These are phyloP conservation scores for Dynastes grantii DNA, from an alignment of 2,888 invertebrate species.

Conservation along the genomic window DNA sequence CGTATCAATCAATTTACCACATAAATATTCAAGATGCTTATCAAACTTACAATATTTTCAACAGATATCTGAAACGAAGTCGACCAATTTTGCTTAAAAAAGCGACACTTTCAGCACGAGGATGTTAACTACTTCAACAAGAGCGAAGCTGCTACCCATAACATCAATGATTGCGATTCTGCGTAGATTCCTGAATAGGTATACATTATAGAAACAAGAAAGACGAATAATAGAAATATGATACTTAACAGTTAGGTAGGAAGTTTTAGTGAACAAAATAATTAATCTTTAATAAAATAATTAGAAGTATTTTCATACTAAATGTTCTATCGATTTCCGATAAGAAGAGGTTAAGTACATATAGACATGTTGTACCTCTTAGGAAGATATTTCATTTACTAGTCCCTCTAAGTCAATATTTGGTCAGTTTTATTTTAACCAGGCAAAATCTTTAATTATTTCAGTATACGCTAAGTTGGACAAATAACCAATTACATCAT, in stretches of 20 bases:
- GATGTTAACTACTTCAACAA: neutral
- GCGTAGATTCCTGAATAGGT: conserved; percentile 23
- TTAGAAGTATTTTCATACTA: neutral
- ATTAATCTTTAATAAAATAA: conserved; percentile 12
- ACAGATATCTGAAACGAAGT: neutral
- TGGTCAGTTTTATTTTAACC: too few species aligned
- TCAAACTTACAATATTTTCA: conserved; percentile 7
- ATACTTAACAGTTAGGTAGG: neutral
- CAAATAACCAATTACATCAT: too few species aligned
- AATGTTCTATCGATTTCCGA: too few species aligned
- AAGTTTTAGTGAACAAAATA: conserved; percentile 11
- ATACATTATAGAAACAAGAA: too few species aligned
- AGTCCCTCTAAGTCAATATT: too few species aligned
- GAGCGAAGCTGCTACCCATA: conserved; percentile 9
- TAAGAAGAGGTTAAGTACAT: too few species aligned
- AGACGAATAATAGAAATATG: too few species aligned
- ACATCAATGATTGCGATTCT: conserved; percentile 49
- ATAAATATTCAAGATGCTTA: neutral
- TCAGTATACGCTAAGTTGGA: too few species aligned
- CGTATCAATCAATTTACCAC: too few species aligned
- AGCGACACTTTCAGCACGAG: neutral
- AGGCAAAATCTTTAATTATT: too few species aligned
- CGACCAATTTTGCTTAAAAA: neutral
- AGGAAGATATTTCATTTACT: too few species aligned
- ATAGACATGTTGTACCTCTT: too few species aligned